Evolutionary conservation across 1,140 invertebrate genomes (phyloP).

Genomic region (Holotrichia oblita): DNA sequence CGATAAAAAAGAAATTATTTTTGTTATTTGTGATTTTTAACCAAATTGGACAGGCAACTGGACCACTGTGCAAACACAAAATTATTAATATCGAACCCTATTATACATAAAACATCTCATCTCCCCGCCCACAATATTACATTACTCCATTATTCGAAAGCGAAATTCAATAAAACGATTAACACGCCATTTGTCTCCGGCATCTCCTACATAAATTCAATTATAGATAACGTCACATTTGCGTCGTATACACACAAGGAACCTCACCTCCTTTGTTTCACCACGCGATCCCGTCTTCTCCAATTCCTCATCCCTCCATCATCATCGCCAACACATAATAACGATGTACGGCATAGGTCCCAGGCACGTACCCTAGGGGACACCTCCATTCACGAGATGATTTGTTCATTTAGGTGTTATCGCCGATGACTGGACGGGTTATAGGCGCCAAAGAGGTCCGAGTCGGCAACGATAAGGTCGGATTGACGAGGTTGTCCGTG

Average conservation of each 20-base stretch:
- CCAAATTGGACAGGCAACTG: no score
- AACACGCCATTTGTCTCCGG: neutral
- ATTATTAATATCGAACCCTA: no score
- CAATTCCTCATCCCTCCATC: neutral
- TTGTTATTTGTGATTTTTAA: no score
- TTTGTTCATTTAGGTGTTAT: constrained; percentile 72
- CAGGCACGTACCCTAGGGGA: no score
- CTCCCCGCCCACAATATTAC: neutral
- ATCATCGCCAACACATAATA: no score
- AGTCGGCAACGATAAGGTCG: constrained; percentile 91
- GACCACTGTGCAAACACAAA: no score
- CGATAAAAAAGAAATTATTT: no score
- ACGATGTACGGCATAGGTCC: no score
- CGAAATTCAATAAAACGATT: constrained; percentile 1
- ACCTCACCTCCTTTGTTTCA: neutral
- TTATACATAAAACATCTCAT: no score
- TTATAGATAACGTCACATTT: constrained; percentile 32
- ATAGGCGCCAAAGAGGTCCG: constrained; percentile 91
- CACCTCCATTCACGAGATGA: neutral
- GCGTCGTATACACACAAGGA: neutral
- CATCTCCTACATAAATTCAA: neutral
- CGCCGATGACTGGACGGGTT: constrained; percentile 89
- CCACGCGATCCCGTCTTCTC: neutral
- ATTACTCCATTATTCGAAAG: neutral
- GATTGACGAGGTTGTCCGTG: constrained; percentile 81